A percentile compares a stretch with the other conserved stretches of the same genome.
Evolutionary conservation across 1,140 invertebrate genomes (phyloP).

Genomic region (Apolygus lucorum): DNA sequence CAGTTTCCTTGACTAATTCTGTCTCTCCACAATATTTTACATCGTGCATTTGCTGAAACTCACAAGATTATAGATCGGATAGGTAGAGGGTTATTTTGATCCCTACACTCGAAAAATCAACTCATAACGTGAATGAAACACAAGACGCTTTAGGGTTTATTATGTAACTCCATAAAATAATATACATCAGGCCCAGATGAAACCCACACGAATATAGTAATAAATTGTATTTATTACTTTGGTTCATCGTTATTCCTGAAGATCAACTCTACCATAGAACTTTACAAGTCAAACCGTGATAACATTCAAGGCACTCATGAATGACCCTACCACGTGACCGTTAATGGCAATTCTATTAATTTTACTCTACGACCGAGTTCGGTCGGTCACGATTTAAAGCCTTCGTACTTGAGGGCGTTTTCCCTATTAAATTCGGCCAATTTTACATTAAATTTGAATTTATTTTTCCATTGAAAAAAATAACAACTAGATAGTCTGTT

Average conservation of each 20-base stretch:
- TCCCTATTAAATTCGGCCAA: not conserved
- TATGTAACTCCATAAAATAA: too few relatives aligned
- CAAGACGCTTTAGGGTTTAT: too few relatives aligned
- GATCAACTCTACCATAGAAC: too few relatives aligned
- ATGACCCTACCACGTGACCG: not conserved
- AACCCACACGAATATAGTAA: not conserved
- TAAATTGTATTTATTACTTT: not conserved
- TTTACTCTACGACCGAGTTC: not conserved
- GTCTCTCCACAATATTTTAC: too few relatives aligned
- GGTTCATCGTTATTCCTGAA: too few relatives aligned
- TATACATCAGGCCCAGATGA: not conserved
- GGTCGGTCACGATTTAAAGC: not conserved
- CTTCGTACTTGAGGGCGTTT: not conserved
- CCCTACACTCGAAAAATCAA: too few relatives aligned
- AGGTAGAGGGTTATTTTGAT: too few relatives aligned
- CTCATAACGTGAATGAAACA: too few relatives aligned
- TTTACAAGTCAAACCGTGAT: not conserved
- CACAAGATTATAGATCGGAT: too few relatives aligned
- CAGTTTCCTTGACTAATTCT: too few relatives aligned
- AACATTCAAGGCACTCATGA: not conserved
- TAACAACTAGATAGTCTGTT: constrained; percentile 5
- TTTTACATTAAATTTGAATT: not conserved
- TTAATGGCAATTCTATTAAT: not conserved
- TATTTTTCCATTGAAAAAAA: not conserved
- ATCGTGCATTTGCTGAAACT: too few relatives aligned